These are phyloP conservation scores for Drosophila ercepeae DNA, from an alignment of 1,140 invertebrate genomes.

Conservation along the genomic window DNA sequence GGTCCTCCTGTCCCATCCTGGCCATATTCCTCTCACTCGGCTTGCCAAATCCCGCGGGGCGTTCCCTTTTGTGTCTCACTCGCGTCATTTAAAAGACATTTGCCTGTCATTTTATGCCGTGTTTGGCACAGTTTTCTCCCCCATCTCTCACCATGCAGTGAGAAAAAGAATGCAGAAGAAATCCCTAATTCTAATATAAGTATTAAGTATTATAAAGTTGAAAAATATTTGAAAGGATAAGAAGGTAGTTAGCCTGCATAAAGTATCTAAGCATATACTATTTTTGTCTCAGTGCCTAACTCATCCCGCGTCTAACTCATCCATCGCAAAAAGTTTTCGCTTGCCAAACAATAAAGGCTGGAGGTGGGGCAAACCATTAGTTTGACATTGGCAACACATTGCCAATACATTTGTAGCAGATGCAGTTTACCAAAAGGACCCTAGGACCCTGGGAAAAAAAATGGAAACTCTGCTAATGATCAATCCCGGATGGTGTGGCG, in stretches of 20 bases:
- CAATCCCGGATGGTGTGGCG: constrained; percentile 36
- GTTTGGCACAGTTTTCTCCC: constrained; percentile 76
- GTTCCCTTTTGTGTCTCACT: constrained; percentile 79
- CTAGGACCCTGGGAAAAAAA: too few relatives aligned
- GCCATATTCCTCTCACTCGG: constrained; percentile 10
- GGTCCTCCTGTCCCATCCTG: neutral
- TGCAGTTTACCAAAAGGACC: constrained; percentile 46
- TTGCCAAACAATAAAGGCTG: constrained; percentile 42
- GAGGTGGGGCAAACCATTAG: constrained; percentile 65
- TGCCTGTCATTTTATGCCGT: constrained; percentile 82
- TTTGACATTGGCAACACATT: constrained; percentile 80
- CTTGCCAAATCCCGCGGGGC: constrained; percentile 71
- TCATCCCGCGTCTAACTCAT: constrained; percentile 11
- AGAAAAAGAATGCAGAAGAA: neutral
- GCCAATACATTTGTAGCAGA: constrained; percentile 79
- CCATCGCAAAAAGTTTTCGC: constrained; percentile 46
- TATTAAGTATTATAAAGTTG: too few relatives aligned
- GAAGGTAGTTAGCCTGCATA: neutral
- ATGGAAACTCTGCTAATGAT: constrained; percentile 51
- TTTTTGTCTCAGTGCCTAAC: constrained; percentile 1
- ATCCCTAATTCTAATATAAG: too few relatives aligned
- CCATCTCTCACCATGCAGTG: constrained; percentile 19
- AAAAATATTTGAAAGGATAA: too few relatives aligned
- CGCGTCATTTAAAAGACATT: constrained; percentile 82
- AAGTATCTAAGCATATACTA: neutral